phyloP scores from a whole-genome alignment of 2,888 invertebrate species.

The Noctuana brunneofusca region DNA sequence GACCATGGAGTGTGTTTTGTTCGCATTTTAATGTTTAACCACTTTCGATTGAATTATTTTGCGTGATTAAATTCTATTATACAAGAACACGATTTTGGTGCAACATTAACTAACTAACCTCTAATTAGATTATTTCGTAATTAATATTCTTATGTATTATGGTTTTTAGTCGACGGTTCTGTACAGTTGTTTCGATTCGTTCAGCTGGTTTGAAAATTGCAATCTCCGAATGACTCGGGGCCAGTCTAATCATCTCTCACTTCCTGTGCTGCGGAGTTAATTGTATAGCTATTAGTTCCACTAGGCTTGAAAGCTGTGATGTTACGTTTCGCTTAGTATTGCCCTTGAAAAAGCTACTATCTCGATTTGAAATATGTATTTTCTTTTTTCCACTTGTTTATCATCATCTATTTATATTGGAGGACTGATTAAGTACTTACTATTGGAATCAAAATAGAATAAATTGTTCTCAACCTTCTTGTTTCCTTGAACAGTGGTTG shows the following conservation, averaged over 20 bases:
- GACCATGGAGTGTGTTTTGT: conserved; percentile 32
- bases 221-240: conserved; percentile 62
- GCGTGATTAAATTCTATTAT: conserved; percentile 5
- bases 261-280: conserved; percentile 69
- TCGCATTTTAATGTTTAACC: not conserved
- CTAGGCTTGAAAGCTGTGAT: conserved; percentile 60
- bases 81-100: conserved; percentile 9
- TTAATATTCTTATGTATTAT: not conserved
- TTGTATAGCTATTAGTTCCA: conserved; percentile 75
- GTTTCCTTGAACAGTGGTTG: not conserved
- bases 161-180: not conserved
- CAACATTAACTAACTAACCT: conserved; percentile 1
- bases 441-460: not conserved
- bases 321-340: conserved; percentile 53
- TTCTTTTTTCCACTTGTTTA: not conserved
- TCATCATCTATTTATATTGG: no score
- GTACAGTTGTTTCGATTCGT: conserved; percentile 38
- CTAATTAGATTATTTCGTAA: not conserved
- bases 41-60: not conserved
- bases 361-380: not conserved
- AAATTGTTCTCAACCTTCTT: conserved; percentile 18
- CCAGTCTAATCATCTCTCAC: conserved; percentile 66
- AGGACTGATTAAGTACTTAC: not conserved
- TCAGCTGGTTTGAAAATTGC: conserved; percentile 57
- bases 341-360: conserved; percentile 43